phyloP scores from a whole-genome alignment of 1,140 invertebrate genomes.

The Apis laboriosa region DNA sequence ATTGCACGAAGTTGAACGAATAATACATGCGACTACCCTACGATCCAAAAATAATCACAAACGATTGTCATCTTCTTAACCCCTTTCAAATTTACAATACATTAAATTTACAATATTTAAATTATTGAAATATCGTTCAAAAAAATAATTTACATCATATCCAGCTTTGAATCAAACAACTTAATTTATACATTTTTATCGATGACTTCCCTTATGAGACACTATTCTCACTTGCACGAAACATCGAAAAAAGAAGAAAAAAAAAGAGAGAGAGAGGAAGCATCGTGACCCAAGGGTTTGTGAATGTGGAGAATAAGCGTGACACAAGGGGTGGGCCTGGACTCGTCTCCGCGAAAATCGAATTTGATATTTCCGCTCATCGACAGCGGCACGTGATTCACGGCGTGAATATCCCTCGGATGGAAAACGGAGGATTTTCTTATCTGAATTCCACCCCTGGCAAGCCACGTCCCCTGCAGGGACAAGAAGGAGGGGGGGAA shows the following conservation, averaged over 20 bases:
- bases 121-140: too few species aligned
- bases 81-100: too few species aligned
- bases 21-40: too few species aligned
- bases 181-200: too few species aligned
- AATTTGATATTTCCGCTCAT: conserved; percentile 71
- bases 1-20: too few species aligned
- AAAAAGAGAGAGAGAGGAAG: background rate
- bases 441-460: conserved; percentile 46
- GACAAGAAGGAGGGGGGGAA: conserved; percentile 27
- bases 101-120: too few species aligned
- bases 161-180: too few species aligned
- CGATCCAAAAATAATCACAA: too few species aligned
- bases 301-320: conserved; percentile 4
- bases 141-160: too few species aligned
- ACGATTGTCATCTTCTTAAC: too few species aligned
- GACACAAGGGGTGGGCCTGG: background rate
- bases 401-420: conserved; percentile 43
- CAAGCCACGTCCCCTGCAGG: background rate
- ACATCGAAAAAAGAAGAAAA: background rate
- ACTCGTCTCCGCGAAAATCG: conserved; percentile 53
- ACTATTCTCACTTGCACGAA: too few species aligned
- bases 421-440: conserved; percentile 60
- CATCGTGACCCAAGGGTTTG: background rate
- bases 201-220: too few species aligned
- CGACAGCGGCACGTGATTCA: conserved; percentile 57